Base-by-base conservation (phyloP, 2,888 invertebrate species). In the Eilema depressum region DNA sequence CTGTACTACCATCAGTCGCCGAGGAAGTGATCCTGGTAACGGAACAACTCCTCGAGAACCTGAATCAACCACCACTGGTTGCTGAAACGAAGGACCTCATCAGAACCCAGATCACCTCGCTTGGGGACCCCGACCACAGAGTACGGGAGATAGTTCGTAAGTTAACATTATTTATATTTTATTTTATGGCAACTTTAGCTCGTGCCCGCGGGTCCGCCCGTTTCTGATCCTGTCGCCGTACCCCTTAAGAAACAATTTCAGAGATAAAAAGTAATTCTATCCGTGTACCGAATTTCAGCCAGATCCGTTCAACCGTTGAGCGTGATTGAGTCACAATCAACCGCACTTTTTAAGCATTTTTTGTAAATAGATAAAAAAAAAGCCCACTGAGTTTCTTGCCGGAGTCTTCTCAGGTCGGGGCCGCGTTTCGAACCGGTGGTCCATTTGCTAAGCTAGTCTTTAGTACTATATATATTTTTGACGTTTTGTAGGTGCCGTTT, bases 71-170 rank as follows among this genome's bases (percentile, higher is more conserved):
- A 8, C 92, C 95, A 0, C 90, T 98, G 75, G 93, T 92, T 20
- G 90, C 96, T 33, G 96, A 96, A 3, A 93, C 96, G 3, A 96
- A 96, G 83, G 95, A 96, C 41, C 88, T 96, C 23, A 94, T 98
- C 47, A 95, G 96, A 75, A 96, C 96, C 4, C 97, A 98, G 87
- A 96, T 98, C 68, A 78, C 92, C 2, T 96, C 97, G 37, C 94
- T 97, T 14, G 92, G 96, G 1, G 96, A 96, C 78, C 96, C 96
- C 0, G 97, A 97, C 41, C 97, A 98, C 89, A 96, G 97, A 86
- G 97, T 99, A 73, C 96, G 97, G 74, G 96, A 96, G 81, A 95
- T 98, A 77, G 97, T 98, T 82, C 96, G 98, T 98, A 91, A 97
- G 97, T 97, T 59, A 20, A 53, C n/a, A 10, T 53, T 53, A n/a